Evolutionary conservation across 2,113 vertebrate genomes (phyloP).

Genomic region (Periophthalmus modestus): DNA sequence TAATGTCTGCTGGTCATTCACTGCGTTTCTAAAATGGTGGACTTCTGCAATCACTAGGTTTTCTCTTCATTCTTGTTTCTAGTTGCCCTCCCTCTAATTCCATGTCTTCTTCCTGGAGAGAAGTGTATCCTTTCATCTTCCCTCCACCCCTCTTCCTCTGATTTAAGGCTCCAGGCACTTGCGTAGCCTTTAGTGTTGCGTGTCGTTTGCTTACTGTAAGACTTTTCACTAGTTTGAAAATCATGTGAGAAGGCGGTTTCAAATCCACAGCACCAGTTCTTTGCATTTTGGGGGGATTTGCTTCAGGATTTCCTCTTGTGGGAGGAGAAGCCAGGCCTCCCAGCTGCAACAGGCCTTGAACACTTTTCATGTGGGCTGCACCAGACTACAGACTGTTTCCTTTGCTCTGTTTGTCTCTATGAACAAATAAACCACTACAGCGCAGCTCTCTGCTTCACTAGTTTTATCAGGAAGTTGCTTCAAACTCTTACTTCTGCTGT

Average conservation of each 20-base stretch:
- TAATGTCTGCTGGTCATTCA: conserved; percentile 72
- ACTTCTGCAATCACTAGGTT: conserved; percentile 52
- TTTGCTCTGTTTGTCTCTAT: conserved; percentile 22
- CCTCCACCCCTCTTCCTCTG: conserved; percentile 10
- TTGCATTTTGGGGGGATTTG: conserved; percentile 33
- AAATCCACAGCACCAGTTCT: conserved; percentile 5
- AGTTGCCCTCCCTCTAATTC: conserved; percentile 30
- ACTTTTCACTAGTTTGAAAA: conserved; percentile 1
- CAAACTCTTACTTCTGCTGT: conserved; percentile 21
- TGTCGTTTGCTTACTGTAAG: conserved; percentile 1
- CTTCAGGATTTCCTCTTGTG: conserved; percentile 34
- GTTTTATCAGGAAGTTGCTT: conserved; percentile 21
- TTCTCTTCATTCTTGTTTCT: conserved; percentile 27
- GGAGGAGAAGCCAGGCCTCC: conserved; percentile 25
- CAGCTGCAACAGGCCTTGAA: conserved; percentile 5
- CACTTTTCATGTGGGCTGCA: conserved; percentile 33
- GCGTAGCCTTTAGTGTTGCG: neutral
- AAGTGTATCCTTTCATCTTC: conserved; percentile 46
- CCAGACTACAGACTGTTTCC: conserved; percentile 12
- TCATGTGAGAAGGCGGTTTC: neutral
- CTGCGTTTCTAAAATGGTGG: conserved; percentile 73
- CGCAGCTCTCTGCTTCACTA: conserved; percentile 27
- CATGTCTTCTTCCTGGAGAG: conserved; percentile 36
- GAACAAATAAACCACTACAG: conserved; percentile 46
- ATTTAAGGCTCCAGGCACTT: conserved; percentile 16